Evolutionary conservation across 2,888 invertebrate genomes (phyloP), one percentile per base, ranked within the genome.

Genomic region (Bursaphelenchus okinawaensis): DNA sequence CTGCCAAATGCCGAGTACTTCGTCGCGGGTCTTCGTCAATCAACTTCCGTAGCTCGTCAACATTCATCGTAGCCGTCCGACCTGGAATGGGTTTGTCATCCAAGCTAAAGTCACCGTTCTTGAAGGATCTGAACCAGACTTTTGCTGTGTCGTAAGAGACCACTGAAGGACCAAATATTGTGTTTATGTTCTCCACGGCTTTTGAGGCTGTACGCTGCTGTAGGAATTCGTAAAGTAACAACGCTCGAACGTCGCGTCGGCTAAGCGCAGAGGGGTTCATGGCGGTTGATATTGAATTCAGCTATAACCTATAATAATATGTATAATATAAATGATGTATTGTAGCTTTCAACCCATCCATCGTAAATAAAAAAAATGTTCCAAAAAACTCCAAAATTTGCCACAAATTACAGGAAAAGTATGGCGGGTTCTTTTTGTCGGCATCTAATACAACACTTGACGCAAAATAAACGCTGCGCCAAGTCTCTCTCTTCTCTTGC

Each of bases 201-300:
- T 63, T 62, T 29, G 16, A 22, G 40, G 27, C 24, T 51, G 82
- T 28, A n/a, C n/a, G n/a, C n/a, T n/a, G n/a, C n/a, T n/a, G n/a
- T n/a, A n/a, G n/a, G n/a, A n/a, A n/a, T n/a, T n/a, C 16, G 23
- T 26, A 20, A 54, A 22, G 27, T 16, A 4, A n/a, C 51, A 52
- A n/a, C 12, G 54, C 16, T 16, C 54, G 22, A 52, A 24, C 54
- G 16, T 29, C 31, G 12, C 12, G 31, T 9, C 31, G 31, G 31
- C 12, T 29, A 29, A 29, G 31, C n/a, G n/a, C n/a, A n/a, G n/a
- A n/a, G n/a, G n/a, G n/a, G n/a, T n/a, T n/a, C n/a, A n/a, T n/a
- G n/a, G n/a, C n/a, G n/a, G n/a, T n/a, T n/a, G n/a, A n/a, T n/a
- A n/a, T n/a, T n/a, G n/a, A n/a, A n/a, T n/a, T n/a, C n/a, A n/a